Evolutionary conservation across 2,113 vertebrate species (phyloP), one percentile per base, ranked within the genome.

Genomic region (Prietella phreatophila): DNA sequence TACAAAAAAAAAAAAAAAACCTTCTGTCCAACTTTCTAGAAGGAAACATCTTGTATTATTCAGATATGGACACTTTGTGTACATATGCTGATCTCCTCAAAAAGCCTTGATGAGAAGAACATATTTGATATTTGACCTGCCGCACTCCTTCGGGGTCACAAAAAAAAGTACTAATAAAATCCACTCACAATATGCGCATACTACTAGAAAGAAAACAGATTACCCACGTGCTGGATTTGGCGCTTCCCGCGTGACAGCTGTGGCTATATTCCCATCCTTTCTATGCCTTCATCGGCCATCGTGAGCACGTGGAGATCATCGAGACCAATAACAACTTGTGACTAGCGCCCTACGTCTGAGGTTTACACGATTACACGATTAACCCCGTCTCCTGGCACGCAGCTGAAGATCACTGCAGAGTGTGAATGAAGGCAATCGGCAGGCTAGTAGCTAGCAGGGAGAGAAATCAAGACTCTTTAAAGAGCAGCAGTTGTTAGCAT

Each of bases 11-110:
- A 17, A 87, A 85, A 69, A 50, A 83, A 82, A 85, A 1, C 58
- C 39, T 79, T 65, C 47, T 55, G 56, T 78, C 69, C 58, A 87
- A 79, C 82, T 84, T 88, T 88, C 58, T 55, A 20, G 78, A 73
- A 82, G 65, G 33, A 55, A 55, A 55, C 53, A 14, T 55, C 60
- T 36, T 30, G 55, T 61, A 42, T 61, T 30, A 61, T 30, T 47
- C 56, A 22, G 73, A 63, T n/a, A 79, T 33, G 17, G n/a, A 86
- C 5, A 67, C 42, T 55, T 36, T 20, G 55, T 33, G 79, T 81
- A 60, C 33, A 14, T 25, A 58, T 36, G 33, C 80, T 22, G 55
- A 80, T 56, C 15, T 50, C 15, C 5, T 30, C 27, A 7, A 76
- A 47, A 78, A 30, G 53, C 19, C 36, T 36, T 75, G 71, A 75